A percentile compares a stretch with the other conserved stretches of the same genome.
phyloP scores from a whole-genome alignment of 2,797 vertebrate genomes.

The Schizothorax lantsangensis region DNA sequence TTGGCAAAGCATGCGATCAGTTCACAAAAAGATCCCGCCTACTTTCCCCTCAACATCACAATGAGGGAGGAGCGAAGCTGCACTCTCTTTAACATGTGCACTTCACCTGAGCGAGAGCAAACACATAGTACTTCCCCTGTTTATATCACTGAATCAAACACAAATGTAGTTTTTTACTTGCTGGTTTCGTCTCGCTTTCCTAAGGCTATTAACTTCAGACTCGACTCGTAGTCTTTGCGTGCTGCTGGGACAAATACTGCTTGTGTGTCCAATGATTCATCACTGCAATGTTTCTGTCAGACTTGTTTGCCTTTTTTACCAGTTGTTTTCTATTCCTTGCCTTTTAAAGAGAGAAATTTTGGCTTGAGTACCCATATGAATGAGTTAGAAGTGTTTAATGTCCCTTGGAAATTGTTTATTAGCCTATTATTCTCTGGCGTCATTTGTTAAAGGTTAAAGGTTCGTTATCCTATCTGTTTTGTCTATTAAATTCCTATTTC shows the following conservation, averaged over 20 bases:
- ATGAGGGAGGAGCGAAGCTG: constrained; percentile 47
- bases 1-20: constrained; percentile 71
- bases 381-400: background rate
- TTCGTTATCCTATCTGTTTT: background rate
- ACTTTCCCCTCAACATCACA: constrained; percentile 48
- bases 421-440: background rate
- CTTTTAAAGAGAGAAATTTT: background rate
- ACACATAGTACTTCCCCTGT: too few relatives aligned
- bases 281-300: background rate
- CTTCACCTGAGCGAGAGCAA: constrained; percentile 31
- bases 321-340: background rate
- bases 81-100: constrained; percentile 50
- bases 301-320: background rate
- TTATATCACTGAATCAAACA: too few relatives aligned
- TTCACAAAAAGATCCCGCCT: constrained; percentile 64
- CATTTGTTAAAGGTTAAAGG: background rate
- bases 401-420: background rate
- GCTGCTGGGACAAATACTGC: background rate
- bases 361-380: background rate
- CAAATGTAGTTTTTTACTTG: background rate
- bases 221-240: background rate
- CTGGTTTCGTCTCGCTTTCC: constrained; percentile 28
- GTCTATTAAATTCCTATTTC: background rate
- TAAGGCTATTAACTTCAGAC: constrained; percentile 14
- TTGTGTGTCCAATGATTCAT: constrained; percentile 42